Evolutionary conservation across 2,113 vertebrate genomes (phyloP).

Genomic region (Seriola dumerili): DNA sequence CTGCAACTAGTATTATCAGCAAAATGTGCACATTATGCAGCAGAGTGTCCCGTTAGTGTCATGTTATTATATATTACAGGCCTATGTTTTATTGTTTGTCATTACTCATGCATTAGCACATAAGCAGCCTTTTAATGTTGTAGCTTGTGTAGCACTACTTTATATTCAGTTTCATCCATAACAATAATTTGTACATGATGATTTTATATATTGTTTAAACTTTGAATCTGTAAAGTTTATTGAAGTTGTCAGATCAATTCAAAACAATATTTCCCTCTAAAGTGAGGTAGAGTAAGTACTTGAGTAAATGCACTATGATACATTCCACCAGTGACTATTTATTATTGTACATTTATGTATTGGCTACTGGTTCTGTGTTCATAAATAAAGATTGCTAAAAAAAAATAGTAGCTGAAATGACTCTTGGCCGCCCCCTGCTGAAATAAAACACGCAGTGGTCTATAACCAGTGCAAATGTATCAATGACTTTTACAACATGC

Average conservation of each 20-base stretch:
- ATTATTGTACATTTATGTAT: background rate
- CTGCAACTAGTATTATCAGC: background rate
- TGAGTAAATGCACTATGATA: background rate
- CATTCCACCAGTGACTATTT: background rate
- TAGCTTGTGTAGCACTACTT: background rate
- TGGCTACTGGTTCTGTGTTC: background rate
- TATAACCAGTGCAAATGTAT: background rate
- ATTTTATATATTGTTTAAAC: background rate
- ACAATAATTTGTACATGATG: background rate
- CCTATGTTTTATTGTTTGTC: too few species aligned
- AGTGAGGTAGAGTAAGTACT: background rate
- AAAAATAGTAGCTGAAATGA: background rate
- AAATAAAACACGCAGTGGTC: background rate
- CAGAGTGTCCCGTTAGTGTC: background rate
- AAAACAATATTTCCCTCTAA: too few species aligned
- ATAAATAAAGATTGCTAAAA: slow-evolving; percentile 36
- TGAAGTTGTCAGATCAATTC: too few species aligned
- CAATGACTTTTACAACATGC: background rate
- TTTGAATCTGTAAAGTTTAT: background rate
- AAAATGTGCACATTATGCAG: background rate
- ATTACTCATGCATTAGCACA: too few species aligned
- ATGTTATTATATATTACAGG: background rate
- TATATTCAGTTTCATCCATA: background rate
- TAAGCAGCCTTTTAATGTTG: too few species aligned
- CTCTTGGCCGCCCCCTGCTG: slow-evolving; percentile 56